Percentiles rank a stretch among this genome's conserved stretches.
Conservation (phyloP, 2,888 invertebrate species). For the Ormyrus pomaceus region DNA sequence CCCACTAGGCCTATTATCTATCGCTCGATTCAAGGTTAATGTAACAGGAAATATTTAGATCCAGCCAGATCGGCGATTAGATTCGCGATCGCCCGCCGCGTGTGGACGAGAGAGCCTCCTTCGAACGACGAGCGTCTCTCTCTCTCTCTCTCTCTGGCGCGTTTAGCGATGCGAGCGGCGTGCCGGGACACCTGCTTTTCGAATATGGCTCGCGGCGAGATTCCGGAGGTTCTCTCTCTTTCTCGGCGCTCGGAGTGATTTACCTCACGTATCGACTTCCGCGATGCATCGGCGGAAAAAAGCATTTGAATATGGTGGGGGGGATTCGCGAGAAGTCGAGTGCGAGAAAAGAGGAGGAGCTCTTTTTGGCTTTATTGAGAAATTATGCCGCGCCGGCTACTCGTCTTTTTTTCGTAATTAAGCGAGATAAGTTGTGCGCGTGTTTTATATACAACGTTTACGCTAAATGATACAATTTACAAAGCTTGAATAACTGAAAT, state of each 20-base stretch:
- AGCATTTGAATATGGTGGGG: slow-evolving; percentile 23
- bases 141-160: no score
- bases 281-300: slow-evolving; percentile 38
- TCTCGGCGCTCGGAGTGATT: slow-evolving; percentile 37
- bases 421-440: no score
- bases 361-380: slow-evolving; percentile 19
- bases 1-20: no score
- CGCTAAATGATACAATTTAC: no score
- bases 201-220: slow-evolving; percentile 66
- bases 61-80: slow-evolving; percentile 21
- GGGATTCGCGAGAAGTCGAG: slow-evolving; percentile 12
- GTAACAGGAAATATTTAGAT: no score
- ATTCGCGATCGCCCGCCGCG: background rate
- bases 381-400: background rate
- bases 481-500: no score
- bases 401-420: background rate
- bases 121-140: slow-evolving; percentile 28
- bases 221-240: slow-evolving; percentile 57
- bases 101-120: background rate
- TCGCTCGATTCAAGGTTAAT: no score
- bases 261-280: slow-evolving; percentile 52
- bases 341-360: background rate
- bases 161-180: slow-evolving; percentile 57
- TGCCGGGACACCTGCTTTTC: slow-evolving; percentile 67
- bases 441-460: background rate